Conservation (phyloP, 2,888 invertebrate species). For the Halictus ligatus region DNA sequence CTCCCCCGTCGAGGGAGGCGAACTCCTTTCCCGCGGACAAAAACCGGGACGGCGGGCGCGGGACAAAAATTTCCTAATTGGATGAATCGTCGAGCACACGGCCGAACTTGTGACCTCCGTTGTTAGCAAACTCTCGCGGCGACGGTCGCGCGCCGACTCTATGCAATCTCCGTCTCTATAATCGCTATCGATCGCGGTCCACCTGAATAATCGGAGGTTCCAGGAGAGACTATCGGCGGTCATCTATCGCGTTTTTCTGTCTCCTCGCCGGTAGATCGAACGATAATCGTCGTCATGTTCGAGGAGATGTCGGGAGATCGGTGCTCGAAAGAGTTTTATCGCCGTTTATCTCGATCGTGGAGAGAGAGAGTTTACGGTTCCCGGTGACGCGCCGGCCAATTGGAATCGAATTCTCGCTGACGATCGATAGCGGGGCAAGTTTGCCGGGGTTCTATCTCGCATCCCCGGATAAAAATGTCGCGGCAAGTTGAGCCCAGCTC, state of each 20-base stretch:
- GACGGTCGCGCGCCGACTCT: neutral
- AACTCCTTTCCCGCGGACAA: neutral
- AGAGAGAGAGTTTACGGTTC: neutral
- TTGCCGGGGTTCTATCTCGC: neutral
- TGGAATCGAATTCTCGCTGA: constrained; percentile 2
- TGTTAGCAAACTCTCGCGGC: constrained; percentile 56
- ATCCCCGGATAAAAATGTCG: neutral
- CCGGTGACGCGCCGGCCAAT: constrained; percentile 4
- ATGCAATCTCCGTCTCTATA: neutral
- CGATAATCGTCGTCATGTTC: neutral
- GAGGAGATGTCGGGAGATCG: neutral
- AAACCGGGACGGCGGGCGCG: constrained; percentile 42
- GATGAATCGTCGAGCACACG: constrained; percentile 63
- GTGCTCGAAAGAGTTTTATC: neutral
- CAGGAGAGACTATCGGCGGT: neutral
- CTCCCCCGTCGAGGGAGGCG: neutral
- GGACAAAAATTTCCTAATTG: constrained; percentile 64
- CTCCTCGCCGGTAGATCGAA: neutral
- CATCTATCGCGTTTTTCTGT: neutral
- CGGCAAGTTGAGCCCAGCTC: neutral
- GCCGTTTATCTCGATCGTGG: neutral
- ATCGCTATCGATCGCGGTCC: neutral
- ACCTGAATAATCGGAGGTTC: neutral
- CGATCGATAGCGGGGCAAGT: constrained; percentile 1
- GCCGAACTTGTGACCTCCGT: constrained; percentile 57